Conservation (phyloP, 2,113 vertebrate genomes). For the Heterochromis multidens region DNA sequence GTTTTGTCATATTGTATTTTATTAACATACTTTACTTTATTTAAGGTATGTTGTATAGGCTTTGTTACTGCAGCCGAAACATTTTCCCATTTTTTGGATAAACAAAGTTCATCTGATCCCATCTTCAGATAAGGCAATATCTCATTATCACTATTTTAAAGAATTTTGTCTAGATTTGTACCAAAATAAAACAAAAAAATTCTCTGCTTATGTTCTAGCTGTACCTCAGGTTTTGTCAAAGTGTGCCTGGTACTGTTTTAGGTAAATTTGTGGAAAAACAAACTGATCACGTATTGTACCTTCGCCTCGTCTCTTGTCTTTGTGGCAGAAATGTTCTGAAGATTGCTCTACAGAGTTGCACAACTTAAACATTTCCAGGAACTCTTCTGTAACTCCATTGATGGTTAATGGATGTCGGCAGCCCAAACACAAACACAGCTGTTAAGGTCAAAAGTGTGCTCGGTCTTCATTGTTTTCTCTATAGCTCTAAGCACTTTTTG, state of each 20-base stretch:
- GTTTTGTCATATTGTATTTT: background rate
- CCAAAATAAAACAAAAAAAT: no score
- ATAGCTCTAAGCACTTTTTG: background rate
- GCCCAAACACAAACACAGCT: background rate
- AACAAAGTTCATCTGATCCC: rapidly evolving
- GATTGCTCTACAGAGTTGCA: background rate
- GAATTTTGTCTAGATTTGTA: background rate
- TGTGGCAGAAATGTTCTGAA: background rate
- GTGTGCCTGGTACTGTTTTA: background rate
- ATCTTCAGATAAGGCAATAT: background rate
- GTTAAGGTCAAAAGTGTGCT: background rate
- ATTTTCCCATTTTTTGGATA: background rate
- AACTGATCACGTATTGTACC: background rate
- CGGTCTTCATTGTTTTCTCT: background rate
- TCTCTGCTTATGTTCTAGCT: background rate
- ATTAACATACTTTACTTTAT: background rate
- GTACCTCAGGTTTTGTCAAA: background rate
- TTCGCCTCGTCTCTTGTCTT: background rate
- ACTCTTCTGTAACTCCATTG: background rate
- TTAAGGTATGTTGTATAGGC: background rate
- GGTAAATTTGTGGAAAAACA: background rate
- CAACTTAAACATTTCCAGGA: background rate
- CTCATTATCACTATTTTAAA: background rate
- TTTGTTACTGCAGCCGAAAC: background rate
- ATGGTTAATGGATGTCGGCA: background rate